Evolutionary conservation across 2,797 vertebrate species (phyloP).

Genomic region (Melanotaenia trifasciata): DNA sequence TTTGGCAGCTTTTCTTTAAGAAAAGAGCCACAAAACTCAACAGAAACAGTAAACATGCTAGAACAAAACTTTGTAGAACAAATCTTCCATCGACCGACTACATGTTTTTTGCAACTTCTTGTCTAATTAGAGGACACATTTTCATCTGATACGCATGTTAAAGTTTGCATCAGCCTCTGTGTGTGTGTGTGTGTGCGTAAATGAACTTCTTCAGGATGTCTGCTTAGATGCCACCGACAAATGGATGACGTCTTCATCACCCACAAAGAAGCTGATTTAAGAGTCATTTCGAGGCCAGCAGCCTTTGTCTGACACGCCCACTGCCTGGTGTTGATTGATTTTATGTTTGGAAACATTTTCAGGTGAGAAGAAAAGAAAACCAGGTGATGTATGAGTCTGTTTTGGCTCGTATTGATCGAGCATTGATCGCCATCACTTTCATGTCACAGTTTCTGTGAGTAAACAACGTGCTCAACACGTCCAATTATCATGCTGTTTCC

Average conservation of each 20-base stretch:
- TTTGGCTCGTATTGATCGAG: constrained; percentile 2
- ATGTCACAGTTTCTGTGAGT: neutral
- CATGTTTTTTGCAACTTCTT: constrained; percentile 15
- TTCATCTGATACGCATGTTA: constrained; percentile 30
- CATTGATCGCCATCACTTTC: constrained; percentile 3
- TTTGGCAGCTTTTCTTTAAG: neutral
- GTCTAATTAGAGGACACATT: constrained; percentile 7
- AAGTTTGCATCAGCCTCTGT: neutral
- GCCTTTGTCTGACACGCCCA: constrained; percentile 5
- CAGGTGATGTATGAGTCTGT: neutral
- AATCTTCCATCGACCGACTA: neutral
- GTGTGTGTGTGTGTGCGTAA: too few relatives aligned
- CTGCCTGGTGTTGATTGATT: constrained; percentile 4
- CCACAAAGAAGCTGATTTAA: constrained; percentile 10
- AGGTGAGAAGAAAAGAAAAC: neutral
- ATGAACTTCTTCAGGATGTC: neutral
- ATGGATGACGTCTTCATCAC: neutral
- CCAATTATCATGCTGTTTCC: constrained; percentile 6
- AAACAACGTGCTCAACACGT: constrained; percentile 16
- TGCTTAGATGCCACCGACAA: neutral
- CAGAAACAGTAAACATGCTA: neutral
- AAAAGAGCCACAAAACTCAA: neutral
- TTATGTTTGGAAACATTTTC: constrained; percentile 10
- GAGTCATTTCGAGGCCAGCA: neutral
- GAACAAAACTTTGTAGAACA: too few relatives aligned